Base-by-base conservation (phyloP, 2,113 vertebrate genomes). In the Poeciliopsis retropinna region DNA sequence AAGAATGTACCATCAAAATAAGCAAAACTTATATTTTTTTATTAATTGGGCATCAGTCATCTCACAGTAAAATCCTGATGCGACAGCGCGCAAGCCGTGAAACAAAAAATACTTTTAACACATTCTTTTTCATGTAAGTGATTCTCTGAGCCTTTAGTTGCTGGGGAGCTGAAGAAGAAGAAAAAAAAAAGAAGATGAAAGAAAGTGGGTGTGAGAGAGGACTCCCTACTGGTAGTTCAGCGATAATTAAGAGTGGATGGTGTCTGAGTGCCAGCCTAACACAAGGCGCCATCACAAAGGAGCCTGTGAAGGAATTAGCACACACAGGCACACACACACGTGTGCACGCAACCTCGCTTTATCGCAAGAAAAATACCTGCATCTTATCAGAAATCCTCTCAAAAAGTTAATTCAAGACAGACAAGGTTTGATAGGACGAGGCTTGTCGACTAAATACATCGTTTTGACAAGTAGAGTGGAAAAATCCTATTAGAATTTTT, bases 181-280 rank as follows among this genome's bases (percentile, higher is more conserved):
- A 62, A 85, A 64, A 86, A 80, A 84, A 88, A 74, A 64, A 85
- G 76, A 37, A 72, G 83, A 89, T 90, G 71, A 90, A 88, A 90
- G 83, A 60, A 70, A 80, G 77, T 30, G 66, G 67, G 79, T 81
- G 82, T 67, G 73, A 73, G 79, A 83, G 84, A 80, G 62, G 81
- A 76, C 87, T 77, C 86, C 89, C 90, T 29, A 67, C 86, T 90
- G 90, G 77, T 81, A 75, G 72, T 68, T 73, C 82, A 73, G 68
- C 30, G 68, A 87, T 93, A 92, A 92, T 93, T 92, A 92, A 89
- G 85, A 92, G 80, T 75, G 85, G 78, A 84, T 88, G 76, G 88
- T 75, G 85, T 87, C 85, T 83, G 88, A 88, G 85, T 83, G 87
- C 87, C 85, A 84, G 86, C 68, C 76, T 30, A 85, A 82, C 80